A percentile compares a stretch with the other conserved stretches of the same genome.
Conservation (phyloP, 2,888 invertebrate species). For the Malacosoma neustria region DNA sequence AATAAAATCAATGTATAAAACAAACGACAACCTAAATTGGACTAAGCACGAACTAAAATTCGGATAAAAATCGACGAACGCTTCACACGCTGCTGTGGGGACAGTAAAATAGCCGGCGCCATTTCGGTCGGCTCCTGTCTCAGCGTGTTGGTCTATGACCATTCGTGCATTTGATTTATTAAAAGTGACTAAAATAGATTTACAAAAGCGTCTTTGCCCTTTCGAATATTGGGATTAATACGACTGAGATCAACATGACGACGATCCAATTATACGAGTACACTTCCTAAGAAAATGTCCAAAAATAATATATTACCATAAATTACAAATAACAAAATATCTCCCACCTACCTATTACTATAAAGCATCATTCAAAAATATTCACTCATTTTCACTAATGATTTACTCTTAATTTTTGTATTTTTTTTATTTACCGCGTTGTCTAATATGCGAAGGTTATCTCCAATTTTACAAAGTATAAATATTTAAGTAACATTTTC, state of each 20-base stretch:
- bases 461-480: too few species aligned
- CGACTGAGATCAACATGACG: conserved; percentile 39
- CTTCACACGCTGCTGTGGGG: too few species aligned
- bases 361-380: too few species aligned
- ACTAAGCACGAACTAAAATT: conserved; percentile 32
- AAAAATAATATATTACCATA: too few species aligned
- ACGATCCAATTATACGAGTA: conserved; percentile 4
- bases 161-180: background rate
- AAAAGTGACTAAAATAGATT: conserved; percentile 11
- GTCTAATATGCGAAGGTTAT: too few species aligned
- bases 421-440: too few species aligned
- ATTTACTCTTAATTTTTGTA: too few species aligned
- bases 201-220: conserved; percentile 18
- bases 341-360: too few species aligned
- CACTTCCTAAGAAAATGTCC: background rate
- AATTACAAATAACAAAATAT: too few species aligned
- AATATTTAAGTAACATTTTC: too few species aligned
- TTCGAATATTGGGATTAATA: conserved; percentile 32
- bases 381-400: too few species aligned
- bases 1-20: conserved; percentile 56
- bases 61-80: conserved; percentile 23
- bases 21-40: conserved; percentile 46
- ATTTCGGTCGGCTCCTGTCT: background rate
- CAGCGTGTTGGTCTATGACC: background rate
- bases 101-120: background rate